These are phyloP conservation scores for Semnornis frantzii DNA, from an alignment of 2,113 vertebrate species.

Conservation along the genomic window DNA sequence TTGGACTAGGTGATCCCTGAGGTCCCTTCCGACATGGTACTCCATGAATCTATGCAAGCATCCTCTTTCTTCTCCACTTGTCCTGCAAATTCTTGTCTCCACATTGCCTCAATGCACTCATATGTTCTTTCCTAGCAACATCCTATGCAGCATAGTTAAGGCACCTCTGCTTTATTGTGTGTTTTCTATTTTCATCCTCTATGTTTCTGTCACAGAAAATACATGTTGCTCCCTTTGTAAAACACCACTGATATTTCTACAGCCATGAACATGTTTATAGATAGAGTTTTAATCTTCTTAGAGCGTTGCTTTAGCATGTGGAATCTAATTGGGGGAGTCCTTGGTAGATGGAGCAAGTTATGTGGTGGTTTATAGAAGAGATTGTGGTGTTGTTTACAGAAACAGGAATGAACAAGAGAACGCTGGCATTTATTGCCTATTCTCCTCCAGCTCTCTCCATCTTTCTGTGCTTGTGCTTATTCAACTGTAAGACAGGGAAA, in stretches of 20 bases:
- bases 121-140: not conserved
- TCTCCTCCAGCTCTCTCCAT: constrained; percentile 19
- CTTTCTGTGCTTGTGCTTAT: constrained; percentile 39
- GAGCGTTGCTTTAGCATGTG: not conserved
- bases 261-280: not conserved
- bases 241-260: not conserved
- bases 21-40: too few relatives aligned
- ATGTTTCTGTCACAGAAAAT: not conserved
- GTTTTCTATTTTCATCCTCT: not conserved
- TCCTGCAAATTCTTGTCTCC: not conserved
- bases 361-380: not conserved
- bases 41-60: not conserved
- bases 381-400: not conserved
- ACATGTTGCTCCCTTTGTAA: not conserved
- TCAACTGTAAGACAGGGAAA: constrained; percentile 53
- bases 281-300: constrained; percentile 12
- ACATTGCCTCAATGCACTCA: not conserved
- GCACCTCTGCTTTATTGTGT: not conserved
- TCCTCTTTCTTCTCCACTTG: not conserved
- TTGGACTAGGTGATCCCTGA: too few relatives aligned
- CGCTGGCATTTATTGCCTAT: constrained; percentile 45
- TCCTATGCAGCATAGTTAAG: not conserved
- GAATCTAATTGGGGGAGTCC: constrained; percentile 21
- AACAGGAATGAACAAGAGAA: constrained; percentile 19
- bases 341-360: constrained; percentile 8